Evolutionary conservation across 2,113 vertebrate genomes (phyloP).

Genomic region (Meles meles): DNA sequence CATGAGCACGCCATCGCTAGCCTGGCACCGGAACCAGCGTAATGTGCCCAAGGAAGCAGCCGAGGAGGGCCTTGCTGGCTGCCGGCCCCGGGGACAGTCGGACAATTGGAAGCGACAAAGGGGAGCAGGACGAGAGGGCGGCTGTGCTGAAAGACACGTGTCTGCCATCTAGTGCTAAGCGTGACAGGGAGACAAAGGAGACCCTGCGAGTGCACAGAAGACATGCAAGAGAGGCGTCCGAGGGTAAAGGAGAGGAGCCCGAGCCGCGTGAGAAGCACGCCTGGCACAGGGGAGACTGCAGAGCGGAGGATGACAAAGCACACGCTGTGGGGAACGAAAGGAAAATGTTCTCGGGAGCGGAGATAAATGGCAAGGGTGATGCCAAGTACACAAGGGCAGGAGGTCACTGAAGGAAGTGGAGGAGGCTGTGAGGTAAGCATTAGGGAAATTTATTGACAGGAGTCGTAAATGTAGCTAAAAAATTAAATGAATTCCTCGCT

Average conservation of each 20-base stretch:
- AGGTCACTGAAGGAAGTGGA: background rate
- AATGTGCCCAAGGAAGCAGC: background rate
- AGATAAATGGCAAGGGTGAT: background rate
- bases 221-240: background rate
- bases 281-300: too few species aligned
- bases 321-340: background rate
- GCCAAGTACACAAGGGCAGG: background rate
- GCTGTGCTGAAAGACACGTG: background rate
- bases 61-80: background rate
- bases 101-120: background rate
- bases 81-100: background rate
- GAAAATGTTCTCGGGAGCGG: background rate
- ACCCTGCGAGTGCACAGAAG: rapidly evolving
- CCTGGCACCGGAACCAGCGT: rapidly evolving
- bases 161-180: conserved; percentile 17
- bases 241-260: background rate
- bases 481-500: background rate
- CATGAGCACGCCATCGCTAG: rapidly evolving
- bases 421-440: background rate
- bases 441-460: background rate
- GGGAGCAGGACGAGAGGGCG: background rate
- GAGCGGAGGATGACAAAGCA: background rate
- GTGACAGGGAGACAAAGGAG: background rate
- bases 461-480: background rate
- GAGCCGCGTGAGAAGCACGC: rapidly evolving